phyloP scores from a whole-genome alignment of 2,888 invertebrate species.

The Diarsia rubi region DNA sequence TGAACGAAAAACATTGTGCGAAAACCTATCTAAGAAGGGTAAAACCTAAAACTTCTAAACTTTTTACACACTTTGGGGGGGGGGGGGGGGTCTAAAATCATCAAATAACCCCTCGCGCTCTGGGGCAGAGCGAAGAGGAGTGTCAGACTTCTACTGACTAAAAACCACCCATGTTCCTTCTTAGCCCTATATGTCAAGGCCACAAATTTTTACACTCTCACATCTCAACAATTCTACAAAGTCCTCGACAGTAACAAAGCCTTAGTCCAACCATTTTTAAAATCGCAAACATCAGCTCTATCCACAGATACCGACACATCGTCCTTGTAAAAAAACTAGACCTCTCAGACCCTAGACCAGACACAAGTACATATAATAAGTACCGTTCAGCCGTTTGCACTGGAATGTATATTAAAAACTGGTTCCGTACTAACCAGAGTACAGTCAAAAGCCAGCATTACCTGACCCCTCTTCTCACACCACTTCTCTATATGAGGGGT shows the following conservation, averaged over 20 bases:
- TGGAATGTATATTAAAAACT: slow-evolving; percentile 81
- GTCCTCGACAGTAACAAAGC: neutral
- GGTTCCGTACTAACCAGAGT: slow-evolving; percentile 79
- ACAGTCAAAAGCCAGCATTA: slow-evolving; percentile 35
- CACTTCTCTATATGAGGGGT: too few species aligned
- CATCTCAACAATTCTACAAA: neutral
- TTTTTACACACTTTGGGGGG: neutral
- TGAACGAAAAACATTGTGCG: neutral
- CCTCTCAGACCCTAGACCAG: slow-evolving; percentile 36
- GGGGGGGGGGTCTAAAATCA: too few species aligned
- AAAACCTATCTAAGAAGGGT: neutral
- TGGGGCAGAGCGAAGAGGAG: too few species aligned
- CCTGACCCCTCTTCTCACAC: too few species aligned
- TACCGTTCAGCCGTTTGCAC: slow-evolving; percentile 74
- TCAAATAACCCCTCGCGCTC: too few species aligned
- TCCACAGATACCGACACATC: slow-evolving; percentile 15
- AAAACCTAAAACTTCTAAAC: neutral
- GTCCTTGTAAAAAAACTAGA: slow-evolving; percentile 62
- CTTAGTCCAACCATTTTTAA: neutral
- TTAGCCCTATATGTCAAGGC: too few species aligned
- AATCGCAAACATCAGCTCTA: slow-evolving; percentile 1
- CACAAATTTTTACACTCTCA: neutral
- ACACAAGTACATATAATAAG: slow-evolving; percentile 62
- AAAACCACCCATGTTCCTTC: too few species aligned
- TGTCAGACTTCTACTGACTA: too few species aligned